Conservation (phyloP, 2,888 invertebrate species). For the Dione vanillae region DNA sequence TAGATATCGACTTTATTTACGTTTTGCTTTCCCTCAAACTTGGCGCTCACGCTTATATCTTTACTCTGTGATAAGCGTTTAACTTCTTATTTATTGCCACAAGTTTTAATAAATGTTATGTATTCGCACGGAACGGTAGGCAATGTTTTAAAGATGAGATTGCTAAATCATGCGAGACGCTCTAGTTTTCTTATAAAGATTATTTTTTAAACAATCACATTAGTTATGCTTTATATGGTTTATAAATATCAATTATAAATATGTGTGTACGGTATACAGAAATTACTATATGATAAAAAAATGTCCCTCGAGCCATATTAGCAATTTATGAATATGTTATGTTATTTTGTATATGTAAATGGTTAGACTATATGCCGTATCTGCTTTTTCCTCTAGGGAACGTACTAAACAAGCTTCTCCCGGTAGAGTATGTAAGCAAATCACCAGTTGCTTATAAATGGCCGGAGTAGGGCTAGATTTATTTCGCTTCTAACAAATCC, state of each 20-base stretch:
- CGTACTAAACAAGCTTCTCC: constrained; percentile 63
- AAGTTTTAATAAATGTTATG: constrained; percentile 43
- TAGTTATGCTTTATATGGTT: background rate
- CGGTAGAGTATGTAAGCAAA: constrained; percentile 71
- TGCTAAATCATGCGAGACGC: constrained; percentile 43
- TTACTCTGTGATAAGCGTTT: constrained; percentile 41
- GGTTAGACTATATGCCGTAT: constrained; percentile 15
- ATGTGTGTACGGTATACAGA: background rate
- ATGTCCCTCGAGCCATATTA: constrained; percentile 4
- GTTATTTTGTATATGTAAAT: constrained; percentile 24
- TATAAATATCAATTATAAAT: constrained; percentile 10
- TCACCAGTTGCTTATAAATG: constrained; percentile 77
- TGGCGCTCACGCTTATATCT: constrained; percentile 43
- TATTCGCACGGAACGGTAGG: constrained; percentile 42
- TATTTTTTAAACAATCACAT: constrained; percentile 21
- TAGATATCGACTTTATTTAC: constrained; percentile 49
- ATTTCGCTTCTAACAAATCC: constrained; percentile 60
- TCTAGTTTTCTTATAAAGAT: constrained; percentile 34
- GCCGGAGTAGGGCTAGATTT: constrained; percentile 69
- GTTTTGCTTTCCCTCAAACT: constrained; percentile 42
- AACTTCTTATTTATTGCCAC: constrained; percentile 44
- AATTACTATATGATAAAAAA: no score
- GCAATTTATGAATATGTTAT: constrained; percentile 15
- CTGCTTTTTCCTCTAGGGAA: constrained; percentile 57
- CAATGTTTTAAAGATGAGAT: constrained; percentile 46